Base-by-base conservation (phyloP, 2,888 invertebrate species). In the Perithous albicinctus region DNA sequence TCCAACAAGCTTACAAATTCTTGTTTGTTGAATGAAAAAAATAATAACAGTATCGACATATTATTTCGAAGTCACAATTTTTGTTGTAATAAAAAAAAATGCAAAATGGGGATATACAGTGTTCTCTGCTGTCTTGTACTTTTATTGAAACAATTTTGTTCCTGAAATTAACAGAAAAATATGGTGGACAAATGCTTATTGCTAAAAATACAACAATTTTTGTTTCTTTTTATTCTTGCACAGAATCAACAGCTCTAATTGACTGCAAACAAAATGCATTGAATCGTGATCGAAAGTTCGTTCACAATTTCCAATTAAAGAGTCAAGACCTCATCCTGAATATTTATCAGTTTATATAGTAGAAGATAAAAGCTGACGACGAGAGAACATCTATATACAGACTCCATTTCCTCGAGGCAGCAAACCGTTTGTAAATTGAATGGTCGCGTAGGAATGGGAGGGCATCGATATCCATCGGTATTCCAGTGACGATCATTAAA, bases 401-500 rank as follows among this genome's bases (percentile, higher is more conserved):
- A 23, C 20, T 63, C 38, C 12, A 43, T 63, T 41, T 63, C 41
- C 63, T 63, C 38, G 41, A 43, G 12, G 20, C 38, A 12, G 20
- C 23, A 38, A 38, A 61, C 61, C 35, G 20, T 63, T 63, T 41
- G 63, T 51, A 51, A 51, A 51, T 51, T 23, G 51, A 51, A 51
- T 23, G 51, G 51, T 51, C 12, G 51, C 51, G 12, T 10, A 23
- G 23, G 23, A 23, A 23, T 8, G 51, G 51, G 23, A 23, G 51
- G 20, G 51, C 26, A 67, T 67, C 72, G 46, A 77, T 63, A 72
- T 67, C 64, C 69, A 78, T 78, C 69, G 38, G 69, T 64, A 74
- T 74, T 74, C 67, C 78, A 18, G 69, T 38, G 63, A 73, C 77
- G 69, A 67, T 66, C 75, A 66, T 51, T 75, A 70, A 75, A 82